phyloP scores from a whole-genome alignment of 1,140 invertebrate species.

The Cyphomyrmex costatus region DNA sequence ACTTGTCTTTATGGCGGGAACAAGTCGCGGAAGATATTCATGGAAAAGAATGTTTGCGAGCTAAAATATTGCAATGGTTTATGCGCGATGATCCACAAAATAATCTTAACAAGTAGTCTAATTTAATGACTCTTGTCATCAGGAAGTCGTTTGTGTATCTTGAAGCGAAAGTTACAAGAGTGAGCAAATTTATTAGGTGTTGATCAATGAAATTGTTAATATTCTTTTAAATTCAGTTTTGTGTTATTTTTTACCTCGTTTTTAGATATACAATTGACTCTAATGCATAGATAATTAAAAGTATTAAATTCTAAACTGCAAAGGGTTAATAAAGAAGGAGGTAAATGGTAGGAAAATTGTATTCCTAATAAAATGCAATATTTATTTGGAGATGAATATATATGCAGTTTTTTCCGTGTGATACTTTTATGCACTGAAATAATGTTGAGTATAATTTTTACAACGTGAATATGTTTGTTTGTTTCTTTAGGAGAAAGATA shows the following conservation, averaged over 20 bases:
- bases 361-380: neutral
- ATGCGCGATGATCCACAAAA: neutral
- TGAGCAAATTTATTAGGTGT: no score
- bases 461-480: neutral
- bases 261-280: no score
- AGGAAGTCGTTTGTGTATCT: no score
- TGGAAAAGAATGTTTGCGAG: no score
- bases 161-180: no score
- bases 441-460: neutral
- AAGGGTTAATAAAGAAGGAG: neutral
- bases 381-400: neutral
- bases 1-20: conserved; percentile 55
- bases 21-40: neutral
- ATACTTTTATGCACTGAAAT: neutral
- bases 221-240: no score
- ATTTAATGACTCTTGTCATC: no score
- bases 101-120: neutral
- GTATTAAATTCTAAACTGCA: neutral
- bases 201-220: no score
- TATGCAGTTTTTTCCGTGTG: neutral
- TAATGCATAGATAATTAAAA: neutral
- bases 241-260: no score
- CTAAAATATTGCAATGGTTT: no score
- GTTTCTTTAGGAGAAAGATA: conserved; percentile 95
- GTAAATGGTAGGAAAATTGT: neutral